Evolutionary conservation across 2,888 invertebrate species (phyloP), one percentile per base, ranked within the genome.

Genomic region (Syrista parreyssii): DNA sequence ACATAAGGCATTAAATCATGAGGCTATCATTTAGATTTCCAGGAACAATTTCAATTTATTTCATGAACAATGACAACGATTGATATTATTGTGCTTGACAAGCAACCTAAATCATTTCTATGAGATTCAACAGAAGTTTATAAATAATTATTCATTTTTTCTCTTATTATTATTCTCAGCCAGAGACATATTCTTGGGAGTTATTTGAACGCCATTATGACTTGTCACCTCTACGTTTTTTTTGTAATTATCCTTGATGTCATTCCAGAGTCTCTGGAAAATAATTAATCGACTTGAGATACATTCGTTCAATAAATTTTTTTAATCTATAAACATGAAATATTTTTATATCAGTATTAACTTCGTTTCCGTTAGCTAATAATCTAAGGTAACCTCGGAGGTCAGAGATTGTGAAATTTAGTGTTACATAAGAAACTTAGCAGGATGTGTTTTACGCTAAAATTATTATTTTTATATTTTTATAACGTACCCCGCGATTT

Each of bases 401-500:
- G 15, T 55, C 9, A 55, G 23, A 55, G 9, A 55, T 2, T 55
- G 9, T 55, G 23, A 55, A 0, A 55, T 6, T 6, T 23, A 2
- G 23, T 55, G 4, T 12, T 35, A 3, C 35, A 40, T 12, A 40
- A 40, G 40, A 15, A 40, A 40, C 15, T 40, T 55, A 55, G 6
- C 55, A 23, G 9, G 9, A 9, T 55, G 9, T 1, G 9, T 55
- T 55, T 9, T 55, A 2, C 2, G 1, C 9, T 23, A 55, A 55
- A 23, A 55, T 23, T 55, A 55, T 55, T 55, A 55, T 55, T 23
- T 55, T 2, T 55, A 55, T 55, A 55, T 23, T 6, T 2, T 23
- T 23, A 55, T 55, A 55, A 55, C 55, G 55, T 55, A 55, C 55
- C 68, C 92, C 93, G 82, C 89, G 82, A 84, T 93, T 93, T 15